Evolutionary conservation across 2,888 invertebrate genomes (phyloP), one percentile per base, ranked within the genome.

Genomic region (Polyommatus iphigenia): DNA sequence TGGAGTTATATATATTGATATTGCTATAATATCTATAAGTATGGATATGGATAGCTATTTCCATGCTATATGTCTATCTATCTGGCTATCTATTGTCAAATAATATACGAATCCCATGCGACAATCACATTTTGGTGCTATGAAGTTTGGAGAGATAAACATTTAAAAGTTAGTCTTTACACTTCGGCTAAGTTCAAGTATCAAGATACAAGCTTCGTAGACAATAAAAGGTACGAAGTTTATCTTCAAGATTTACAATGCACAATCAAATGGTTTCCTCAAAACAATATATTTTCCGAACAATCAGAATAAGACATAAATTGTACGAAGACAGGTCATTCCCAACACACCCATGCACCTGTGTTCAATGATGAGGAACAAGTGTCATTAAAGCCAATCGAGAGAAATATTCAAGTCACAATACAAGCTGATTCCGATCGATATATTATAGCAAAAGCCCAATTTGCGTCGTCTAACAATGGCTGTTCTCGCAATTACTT

Each of bases 371-470:
- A 92, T 88, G 90, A 86, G 88, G 92, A 93, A 94, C 93, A 93
- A 92, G 88, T 89, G 89, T 92, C 93, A 93, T 93, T 93, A 93
- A 85, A 82, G 87, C 85, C 87, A 90, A 90, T 91, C 73, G 59
- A 20, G 8, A 59, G 91, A 90, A 90, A 92, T 92, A 93, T 92
- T 93, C 91, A 93, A 92, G 90, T 89, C 85, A 89, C 91, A 92
- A 93, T 92, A 89, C 89, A 84, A 90, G 88, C 90, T 91, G 90
- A 90, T 91, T 91, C 89, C 87, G 91, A 91, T n/a, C 92, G 89
- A 93, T 94, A 93, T 92, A 93, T 93, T 94, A 94, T 93, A 85
- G 91, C 91, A 91, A 93, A 94, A 93, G 92, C 93, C 91, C 93
- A 93, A 93, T 93, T 93, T 93, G 93, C 91, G 92, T 92, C 92